Percentiles rank a stretch among this genome's conserved stretches.
Evolutionary conservation across 2,113 vertebrate genomes (phyloP).

Genomic region (Aegithalos caudatus): DNA sequence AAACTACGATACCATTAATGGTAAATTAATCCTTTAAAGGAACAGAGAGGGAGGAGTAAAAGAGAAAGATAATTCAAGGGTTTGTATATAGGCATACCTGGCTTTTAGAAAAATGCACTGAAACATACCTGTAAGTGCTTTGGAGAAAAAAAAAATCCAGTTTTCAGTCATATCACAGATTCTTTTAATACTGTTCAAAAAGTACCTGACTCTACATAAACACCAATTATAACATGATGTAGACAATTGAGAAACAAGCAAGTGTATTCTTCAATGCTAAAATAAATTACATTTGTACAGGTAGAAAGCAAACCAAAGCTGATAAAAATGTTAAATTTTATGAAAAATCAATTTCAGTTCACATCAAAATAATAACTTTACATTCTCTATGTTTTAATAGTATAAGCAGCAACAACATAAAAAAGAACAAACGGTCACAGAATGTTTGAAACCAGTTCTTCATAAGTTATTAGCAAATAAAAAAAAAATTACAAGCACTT

Average conservation of each 20-base stretch:
- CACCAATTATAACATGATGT: constrained; percentile 84
- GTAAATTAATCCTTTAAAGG: not conserved
- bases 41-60: not conserved
- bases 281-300: constrained; percentile 86
- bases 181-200: constrained; percentile 91
- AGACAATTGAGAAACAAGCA: constrained; percentile 83
- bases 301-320: constrained; percentile 85
- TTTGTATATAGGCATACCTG: not conserved
- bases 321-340: constrained; percentile 86
- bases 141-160: constrained; percentile 23
- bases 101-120: not conserved
- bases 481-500: constrained; percentile 81
- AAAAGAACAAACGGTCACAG: constrained; percentile 77
- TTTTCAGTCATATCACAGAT: constrained; percentile 73
- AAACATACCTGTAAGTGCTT: not conserved
- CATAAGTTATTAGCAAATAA: constrained; percentile 74
- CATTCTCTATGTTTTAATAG: constrained; percentile 88
- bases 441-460: constrained; percentile 75
- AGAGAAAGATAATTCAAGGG: not conserved
- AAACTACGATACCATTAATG: not conserved
- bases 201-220: constrained; percentile 87
- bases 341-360: constrained; percentile 84
- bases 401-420: constrained; percentile 81
- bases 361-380: constrained; percentile 88
- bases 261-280: constrained; percentile 77